Evolutionary conservation across 2,888 invertebrate species (phyloP), one percentile per base, ranked within the genome.

Genomic region (Leucophenga maculata): DNA sequence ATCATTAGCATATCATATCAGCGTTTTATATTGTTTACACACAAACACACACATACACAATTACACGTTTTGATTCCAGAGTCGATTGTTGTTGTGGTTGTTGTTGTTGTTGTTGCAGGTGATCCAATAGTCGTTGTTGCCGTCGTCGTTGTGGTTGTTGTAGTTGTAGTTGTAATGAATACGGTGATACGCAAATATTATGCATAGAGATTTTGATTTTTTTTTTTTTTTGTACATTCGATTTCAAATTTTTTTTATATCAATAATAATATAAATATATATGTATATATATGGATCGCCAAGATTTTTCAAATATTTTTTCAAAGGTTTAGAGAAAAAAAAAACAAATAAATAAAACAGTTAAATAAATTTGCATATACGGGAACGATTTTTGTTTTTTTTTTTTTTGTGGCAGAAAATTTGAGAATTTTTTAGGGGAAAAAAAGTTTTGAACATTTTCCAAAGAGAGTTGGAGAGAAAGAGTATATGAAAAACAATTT

Each of bases 271-370:
- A 60, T 68, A 75, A 74, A 68, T 68, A 64, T 70, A 69, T 73
- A 74, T 78, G 69, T 82, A 80, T 84, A 85, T 85, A 86, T 85
- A 86, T 85, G 83, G 86, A 84, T 85, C 86, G 86, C 85, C 86
- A 86, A 86, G 84, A 81, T 74, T 76, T 73, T 78, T 76, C 74
- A 77, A 80, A 82, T 80, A 75, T 77, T 20, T 54, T 54, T 54
- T 54, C 54, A 32, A 60, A 60, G 22, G 54, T 57, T 57, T 26
- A 26, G n/a, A n/a, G n/a, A n/a, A 26, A 26, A 26, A 26, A 26
- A 73, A 76, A 76, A 77, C 68, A 52, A 68, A 73, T 70, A 32
- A 60, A 59, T 71, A 66, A 69, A 59, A 69, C 65, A 67, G 70
- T 73, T 71, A 65, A 64, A 69, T 72, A 72, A 65, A 72, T 72